phyloP scores from a whole-genome alignment of 2,797 vertebrate genomes.

The Dendrocincla tyrannina region DNA sequence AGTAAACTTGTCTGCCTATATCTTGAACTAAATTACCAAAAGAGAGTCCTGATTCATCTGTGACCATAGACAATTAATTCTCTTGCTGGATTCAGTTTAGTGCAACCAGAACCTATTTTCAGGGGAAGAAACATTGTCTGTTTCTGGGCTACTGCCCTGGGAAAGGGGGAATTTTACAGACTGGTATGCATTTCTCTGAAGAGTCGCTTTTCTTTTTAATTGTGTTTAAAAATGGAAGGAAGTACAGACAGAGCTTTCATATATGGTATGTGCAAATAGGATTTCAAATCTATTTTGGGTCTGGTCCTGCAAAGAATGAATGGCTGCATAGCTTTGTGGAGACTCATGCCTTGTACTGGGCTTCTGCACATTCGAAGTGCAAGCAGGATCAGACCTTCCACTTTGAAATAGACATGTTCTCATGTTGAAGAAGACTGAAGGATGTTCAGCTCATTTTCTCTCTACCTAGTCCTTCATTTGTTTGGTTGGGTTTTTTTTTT shows the following conservation, averaged over 20 bases:
- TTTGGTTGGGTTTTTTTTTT: neutral
- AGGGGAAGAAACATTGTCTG: constrained; percentile 40
- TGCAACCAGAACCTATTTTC: neutral
- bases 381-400: neutral
- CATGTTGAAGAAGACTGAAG: neutral
- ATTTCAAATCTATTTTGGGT: constrained; percentile 9
- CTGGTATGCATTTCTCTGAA: constrained; percentile 41
- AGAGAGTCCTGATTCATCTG: neutral
- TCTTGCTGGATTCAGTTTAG: neutral
- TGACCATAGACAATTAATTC: constrained; percentile 12
- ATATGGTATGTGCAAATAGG: constrained; percentile 3
- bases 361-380: neutral
- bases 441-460: neutral
- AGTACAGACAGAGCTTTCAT: constrained; percentile 26
- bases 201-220: constrained; percentile 24
- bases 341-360: neutral
- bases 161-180: constrained; percentile 8
- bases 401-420: neutral
- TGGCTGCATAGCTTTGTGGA: neutral
- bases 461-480: neutral
- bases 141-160: constrained; percentile 11
- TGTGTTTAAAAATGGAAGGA: constrained; percentile 27
- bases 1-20: neutral
- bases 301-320: neutral
- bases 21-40: neutral